These are phyloP conservation scores for Pseudochaenichthys georgianus DNA, from an alignment of 2,797 vertebrate genomes.

Conservation along the genomic window DNA sequence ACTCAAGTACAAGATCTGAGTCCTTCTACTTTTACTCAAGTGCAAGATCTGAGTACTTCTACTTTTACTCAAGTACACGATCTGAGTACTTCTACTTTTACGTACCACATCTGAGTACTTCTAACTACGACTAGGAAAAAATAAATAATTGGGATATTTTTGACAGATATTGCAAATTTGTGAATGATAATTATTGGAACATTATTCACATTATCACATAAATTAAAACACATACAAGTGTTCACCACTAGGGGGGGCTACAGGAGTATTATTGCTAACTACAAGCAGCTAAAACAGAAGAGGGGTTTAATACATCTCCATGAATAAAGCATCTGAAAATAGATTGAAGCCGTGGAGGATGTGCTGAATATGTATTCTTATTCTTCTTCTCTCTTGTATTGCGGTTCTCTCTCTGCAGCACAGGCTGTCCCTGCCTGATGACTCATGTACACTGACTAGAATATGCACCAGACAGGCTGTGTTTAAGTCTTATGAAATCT, in stretches of 20 bases:
- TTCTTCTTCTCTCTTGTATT: background rate
- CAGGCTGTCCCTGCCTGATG: conserved; percentile 8
- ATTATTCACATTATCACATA: too few relatives aligned
- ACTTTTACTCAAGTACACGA: too few relatives aligned
- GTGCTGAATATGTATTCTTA: conserved; percentile 7
- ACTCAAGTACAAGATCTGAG: too few relatives aligned
- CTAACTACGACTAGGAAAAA: too few relatives aligned
- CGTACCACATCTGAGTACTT: too few relatives aligned
- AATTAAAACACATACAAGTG: too few relatives aligned
- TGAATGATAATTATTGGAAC: too few relatives aligned
- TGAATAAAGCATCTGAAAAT: conserved; percentile 14
- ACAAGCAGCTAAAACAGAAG: background rate
- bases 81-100: too few relatives aligned
- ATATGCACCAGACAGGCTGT: conserved; percentile 35
- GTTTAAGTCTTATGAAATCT: conserved; percentile 16
- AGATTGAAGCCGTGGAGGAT: background rate
- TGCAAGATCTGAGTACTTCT: too few relatives aligned
- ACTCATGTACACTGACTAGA: conserved; percentile 64
- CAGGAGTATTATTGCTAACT: background rate
- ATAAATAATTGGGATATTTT: too few relatives aligned
- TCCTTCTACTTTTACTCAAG: too few relatives aligned
- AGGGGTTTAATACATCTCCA: conserved; percentile 1
- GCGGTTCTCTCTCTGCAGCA: conserved; percentile 3
- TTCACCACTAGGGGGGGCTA: conserved; percentile 33
- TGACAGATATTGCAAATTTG: too few relatives aligned